phyloP scores from a whole-genome alignment of 2,113 vertebrate species.

The Talpa occidentalis region DNA sequence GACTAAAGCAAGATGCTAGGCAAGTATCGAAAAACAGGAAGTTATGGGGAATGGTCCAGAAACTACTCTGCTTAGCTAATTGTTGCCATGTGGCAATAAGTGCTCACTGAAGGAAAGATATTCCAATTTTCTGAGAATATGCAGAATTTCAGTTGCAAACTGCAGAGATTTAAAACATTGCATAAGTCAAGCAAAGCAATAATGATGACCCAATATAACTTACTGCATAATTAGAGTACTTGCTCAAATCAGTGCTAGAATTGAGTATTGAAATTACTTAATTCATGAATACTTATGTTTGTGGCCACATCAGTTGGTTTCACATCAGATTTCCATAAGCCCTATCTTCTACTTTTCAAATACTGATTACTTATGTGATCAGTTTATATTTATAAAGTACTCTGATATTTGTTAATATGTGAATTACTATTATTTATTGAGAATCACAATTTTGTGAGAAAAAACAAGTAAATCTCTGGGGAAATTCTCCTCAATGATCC shows the following conservation, averaged over 20 bases:
- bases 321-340: background rate
- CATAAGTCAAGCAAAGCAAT: background rate
- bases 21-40: background rate
- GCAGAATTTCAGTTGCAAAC: background rate
- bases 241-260: background rate
- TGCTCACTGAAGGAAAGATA: background rate
- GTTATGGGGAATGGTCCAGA: background rate
- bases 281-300: background rate
- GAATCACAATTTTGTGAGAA: background rate
- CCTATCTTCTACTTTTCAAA: background rate
- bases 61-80: background rate
- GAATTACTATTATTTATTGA: background rate
- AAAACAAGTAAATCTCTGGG: background rate
- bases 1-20: background rate
- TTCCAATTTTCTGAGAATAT: background rate
- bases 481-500: background rate
- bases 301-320: background rate
- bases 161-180: background rate
- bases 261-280: background rate
- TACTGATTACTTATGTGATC: background rate
- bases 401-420: background rate
- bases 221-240: background rate
- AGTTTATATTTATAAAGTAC: constrained; percentile 10
- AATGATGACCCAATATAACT: background rate
- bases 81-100: background rate